Evolutionary conservation across 2,113 vertebrate genomes (phyloP).

Genomic region (Eleginops maclovinus): DNA sequence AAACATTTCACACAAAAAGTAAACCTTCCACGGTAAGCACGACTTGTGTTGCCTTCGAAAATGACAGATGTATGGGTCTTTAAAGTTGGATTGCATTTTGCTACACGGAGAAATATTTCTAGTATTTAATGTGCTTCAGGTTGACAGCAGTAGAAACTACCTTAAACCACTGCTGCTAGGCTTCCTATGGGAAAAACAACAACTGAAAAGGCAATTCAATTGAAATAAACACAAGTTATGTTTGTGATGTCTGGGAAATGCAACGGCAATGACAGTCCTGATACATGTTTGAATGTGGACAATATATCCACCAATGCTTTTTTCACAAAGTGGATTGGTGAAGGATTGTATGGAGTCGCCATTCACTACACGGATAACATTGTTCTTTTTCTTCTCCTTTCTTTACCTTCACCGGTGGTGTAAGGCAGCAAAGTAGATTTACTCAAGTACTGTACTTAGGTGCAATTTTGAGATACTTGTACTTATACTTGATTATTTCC

Average conservation of each 20-base stretch:
- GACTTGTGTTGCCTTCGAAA: constrained; percentile 14
- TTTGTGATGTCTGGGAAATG: constrained; percentile 21
- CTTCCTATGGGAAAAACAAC: constrained; percentile 14
- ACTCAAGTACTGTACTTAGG: no score
- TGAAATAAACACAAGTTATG: constrained; percentile 33
- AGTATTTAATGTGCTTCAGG: constrained; percentile 7
- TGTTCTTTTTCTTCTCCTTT: not conserved
- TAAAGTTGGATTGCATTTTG: constrained; percentile 17
- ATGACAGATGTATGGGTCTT: constrained; percentile 17
- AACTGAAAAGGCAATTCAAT: constrained; percentile 4
- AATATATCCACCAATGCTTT: constrained; percentile 1
- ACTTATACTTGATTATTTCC: no score
- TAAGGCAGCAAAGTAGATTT: not conserved
- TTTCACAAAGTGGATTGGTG: not conserved
- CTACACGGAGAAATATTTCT: constrained; percentile 15
- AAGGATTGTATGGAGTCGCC: not conserved
- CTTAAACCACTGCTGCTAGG: constrained; percentile 6
- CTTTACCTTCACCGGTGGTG: not conserved
- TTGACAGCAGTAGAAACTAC: constrained; percentile 35
- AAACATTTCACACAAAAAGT: constrained; percentile 1
- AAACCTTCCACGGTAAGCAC: not conserved
- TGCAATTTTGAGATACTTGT: no score
- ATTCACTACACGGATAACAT: not conserved
- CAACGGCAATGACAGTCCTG: not conserved
- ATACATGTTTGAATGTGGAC: not conserved